Evolutionary conservation across 2,888 invertebrate species (phyloP).

Genomic region (Idaea dimidiata): DNA sequence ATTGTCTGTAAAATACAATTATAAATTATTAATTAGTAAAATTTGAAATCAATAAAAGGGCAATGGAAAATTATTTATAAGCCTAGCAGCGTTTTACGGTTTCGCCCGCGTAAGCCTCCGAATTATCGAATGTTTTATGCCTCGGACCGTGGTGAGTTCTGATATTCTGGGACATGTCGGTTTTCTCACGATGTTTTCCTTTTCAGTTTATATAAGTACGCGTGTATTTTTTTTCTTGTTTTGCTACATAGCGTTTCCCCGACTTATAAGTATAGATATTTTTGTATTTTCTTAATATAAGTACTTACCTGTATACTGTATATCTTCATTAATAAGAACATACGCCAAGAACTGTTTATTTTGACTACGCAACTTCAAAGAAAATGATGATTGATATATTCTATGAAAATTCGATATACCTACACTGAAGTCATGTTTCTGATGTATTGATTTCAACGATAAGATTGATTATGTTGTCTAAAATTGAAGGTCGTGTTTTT

Average conservation of each 20-base stretch:
- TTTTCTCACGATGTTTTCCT: too few relatives aligned
- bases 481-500: background rate
- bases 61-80: background rate
- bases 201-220: too few relatives aligned
- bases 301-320: background rate
- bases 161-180: too few relatives aligned
- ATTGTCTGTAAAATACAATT: too few relatives aligned
- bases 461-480: background rate
- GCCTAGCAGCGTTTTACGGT: background rate
- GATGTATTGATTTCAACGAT: background rate
- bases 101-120: background rate
- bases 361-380: constrained; percentile 4
- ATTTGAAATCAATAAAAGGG: too few relatives aligned
- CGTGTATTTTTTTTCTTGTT: too few relatives aligned
- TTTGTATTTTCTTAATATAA: background rate
- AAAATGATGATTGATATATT: background rate
- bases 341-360: background rate
- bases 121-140: too few relatives aligned
- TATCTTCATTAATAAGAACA: background rate
- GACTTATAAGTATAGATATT: background rate
- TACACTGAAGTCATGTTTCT: background rate
- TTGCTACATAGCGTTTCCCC: too few relatives aligned
- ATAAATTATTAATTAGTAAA: too few relatives aligned
- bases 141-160: too few relatives aligned
- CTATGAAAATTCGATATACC: background rate